These are phyloP conservation scores for Neomorphus geoffroyi DNA, from an alignment of 2,797 vertebrate species.

Conservation along the genomic window DNA sequence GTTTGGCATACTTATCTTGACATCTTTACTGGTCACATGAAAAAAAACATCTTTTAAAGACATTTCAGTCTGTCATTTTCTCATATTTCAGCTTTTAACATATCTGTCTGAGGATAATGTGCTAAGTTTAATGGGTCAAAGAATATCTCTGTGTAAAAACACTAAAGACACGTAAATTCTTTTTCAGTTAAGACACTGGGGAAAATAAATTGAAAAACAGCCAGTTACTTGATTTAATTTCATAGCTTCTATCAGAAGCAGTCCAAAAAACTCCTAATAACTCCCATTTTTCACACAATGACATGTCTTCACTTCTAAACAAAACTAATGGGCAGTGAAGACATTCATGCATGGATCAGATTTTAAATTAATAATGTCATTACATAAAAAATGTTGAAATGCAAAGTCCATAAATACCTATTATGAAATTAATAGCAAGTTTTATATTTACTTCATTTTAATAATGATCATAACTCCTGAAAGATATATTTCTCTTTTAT, in stretches of 20 bases:
- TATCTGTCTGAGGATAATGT: not conserved
- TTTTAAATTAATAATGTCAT: conserved; percentile 61
- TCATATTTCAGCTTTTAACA: not conserved
- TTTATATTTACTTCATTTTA: conserved; percentile 56
- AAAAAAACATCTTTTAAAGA: not conserved
- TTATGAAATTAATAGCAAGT: conserved; percentile 59
- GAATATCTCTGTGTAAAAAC: not conserved
- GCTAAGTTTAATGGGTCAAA: not conserved
- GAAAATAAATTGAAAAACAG: conserved; percentile 46
- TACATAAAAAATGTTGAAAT: conserved; percentile 51
- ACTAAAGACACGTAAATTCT: not conserved
- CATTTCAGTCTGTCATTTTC: not conserved
- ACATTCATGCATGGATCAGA: not conserved
- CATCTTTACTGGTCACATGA: not conserved
- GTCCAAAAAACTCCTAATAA: conserved; percentile 47
- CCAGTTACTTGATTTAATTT: conserved; percentile 58
- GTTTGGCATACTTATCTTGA: not conserved
- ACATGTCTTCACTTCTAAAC: conserved; percentile 50
- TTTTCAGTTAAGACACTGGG: not conserved
- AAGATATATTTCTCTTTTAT: conserved; percentile 40
- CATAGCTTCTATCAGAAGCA: conserved; percentile 35
- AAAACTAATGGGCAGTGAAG: conserved; percentile 71
- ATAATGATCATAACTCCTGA: conserved; percentile 40
- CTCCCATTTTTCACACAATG: conserved; percentile 59
- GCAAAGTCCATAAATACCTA: conserved; percentile 50